Base-by-base conservation (phyloP, 2,113 vertebrate species). In the Microcebus jonahi region DNA sequence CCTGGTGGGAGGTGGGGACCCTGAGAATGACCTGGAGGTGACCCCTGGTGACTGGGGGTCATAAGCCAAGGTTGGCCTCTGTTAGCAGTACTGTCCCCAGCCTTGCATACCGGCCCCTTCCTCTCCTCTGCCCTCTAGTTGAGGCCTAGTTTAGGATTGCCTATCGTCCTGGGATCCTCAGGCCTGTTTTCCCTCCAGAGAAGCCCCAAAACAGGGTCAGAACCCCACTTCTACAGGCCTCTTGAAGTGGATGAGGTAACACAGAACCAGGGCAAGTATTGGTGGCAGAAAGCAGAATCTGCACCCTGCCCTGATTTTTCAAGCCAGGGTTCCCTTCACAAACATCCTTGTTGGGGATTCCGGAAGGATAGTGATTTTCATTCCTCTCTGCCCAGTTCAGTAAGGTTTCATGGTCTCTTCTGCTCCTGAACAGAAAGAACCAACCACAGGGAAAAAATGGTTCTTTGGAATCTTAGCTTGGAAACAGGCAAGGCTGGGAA, bases 401-500 rank as follows among this genome's bases (percentile, higher is more conserved):
- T 48, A 59, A 71, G 34, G 48, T 67, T 70, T 87, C 36, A 0
- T 21, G 65, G 39, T 75, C 70, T 73, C 21, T 29, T 36, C 39
- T 48, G 6, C 21, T 81, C 21, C 34, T 45, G 83, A 18, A 36
- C 29, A 5, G 4, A 59, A 76, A 67, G 76, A 83, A 79, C 42
- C 70, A 79, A 48, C 61, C 48, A 27, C 23, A 23, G 42, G 45
- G 61, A 95, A 95, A 95, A 97, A 95, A 55, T 59, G 3, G 12
- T 36, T 36, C 36, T 87, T 63, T 48, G 59, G 77, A 88, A 91
- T 73, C 76, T 92, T 11, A 70, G 42, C 77, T 95, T 85, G 81
- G 88, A 96, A 95, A 79, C 53, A n/a, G 65, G 84, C 59, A 76
- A 88, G 81, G 36, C 6, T 75, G 76, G 59, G 48, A 95, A 93